Conservation (phyloP, 2,888 invertebrate genomes). For the Rotaria magnacalcarata region DNA sequence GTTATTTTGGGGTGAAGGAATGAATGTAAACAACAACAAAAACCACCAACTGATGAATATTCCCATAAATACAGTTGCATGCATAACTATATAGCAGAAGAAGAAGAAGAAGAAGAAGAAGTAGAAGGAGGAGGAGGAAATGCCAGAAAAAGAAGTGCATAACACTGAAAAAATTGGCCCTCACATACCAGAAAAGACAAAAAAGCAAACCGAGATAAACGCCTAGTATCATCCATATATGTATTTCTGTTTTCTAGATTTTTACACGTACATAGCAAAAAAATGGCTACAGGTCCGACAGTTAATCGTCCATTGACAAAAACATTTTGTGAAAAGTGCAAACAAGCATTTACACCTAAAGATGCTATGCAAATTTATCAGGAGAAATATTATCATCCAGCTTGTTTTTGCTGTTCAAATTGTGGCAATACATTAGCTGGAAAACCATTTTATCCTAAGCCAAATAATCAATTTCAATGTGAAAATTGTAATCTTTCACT, state of each 20-base stretch:
- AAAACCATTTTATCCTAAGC: conserved; percentile 33
- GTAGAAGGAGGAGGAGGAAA: neutral
- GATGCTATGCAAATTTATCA: conserved; percentile 36
- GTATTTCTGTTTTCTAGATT: neutral
- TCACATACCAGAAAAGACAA: conserved; percentile 13
- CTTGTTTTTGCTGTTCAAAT: conserved; percentile 27
- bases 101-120: neutral
- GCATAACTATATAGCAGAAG: neutral
- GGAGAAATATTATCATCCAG: conserved; percentile 31
- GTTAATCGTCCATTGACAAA: conserved; percentile 33
- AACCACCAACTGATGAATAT: neutral
- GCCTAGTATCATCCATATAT: neutral
- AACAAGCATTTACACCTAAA: neutral
- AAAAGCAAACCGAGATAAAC: neutral
- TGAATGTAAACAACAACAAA: neutral
- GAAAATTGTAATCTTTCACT: neutral
- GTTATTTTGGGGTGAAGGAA: neutral
- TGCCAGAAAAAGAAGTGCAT: neutral
- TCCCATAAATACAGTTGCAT: neutral
- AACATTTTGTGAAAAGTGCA: conserved; percentile 23
- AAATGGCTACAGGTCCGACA: neutral
- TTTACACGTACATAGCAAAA: neutral
- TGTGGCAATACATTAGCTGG: conserved; percentile 24
- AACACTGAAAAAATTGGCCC: neutral
- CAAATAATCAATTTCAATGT: conserved; percentile 35